These are phyloP conservation scores for Cheilinus undulatus DNA, from an alignment of 2,113 vertebrate genomes.

Conservation along the genomic window DNA sequence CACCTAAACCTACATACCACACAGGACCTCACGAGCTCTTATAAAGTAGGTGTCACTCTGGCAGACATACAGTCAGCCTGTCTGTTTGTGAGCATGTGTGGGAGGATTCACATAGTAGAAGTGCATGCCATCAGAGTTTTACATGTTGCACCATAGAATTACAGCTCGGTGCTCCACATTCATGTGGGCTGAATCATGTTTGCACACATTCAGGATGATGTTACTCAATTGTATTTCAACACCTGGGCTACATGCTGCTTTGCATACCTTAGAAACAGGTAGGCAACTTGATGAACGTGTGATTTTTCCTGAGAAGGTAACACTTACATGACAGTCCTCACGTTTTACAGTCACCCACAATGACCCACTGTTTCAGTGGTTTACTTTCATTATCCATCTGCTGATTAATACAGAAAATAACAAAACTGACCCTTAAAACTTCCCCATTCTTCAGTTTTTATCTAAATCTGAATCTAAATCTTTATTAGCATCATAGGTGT, in stretches of 20 bases:
- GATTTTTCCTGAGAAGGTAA: not conserved
- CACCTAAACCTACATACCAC: constrained; percentile 57
- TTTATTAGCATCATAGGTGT: not conserved
- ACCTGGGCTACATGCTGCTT: constrained; percentile 8
- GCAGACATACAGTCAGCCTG: constrained; percentile 38
- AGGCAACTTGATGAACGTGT: constrained; percentile 7
- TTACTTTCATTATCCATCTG: constrained; percentile 19
- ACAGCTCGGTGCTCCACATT: constrained; percentile 23
- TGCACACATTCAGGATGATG: not conserved
- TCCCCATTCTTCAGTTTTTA: not conserved
- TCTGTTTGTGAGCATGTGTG: constrained; percentile 11
- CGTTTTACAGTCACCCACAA: not conserved
- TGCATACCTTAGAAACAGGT: constrained; percentile 1
- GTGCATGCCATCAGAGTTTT: constrained; percentile 35
- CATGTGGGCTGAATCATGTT: constrained; percentile 41
- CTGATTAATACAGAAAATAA: not conserved
- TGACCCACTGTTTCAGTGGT: constrained; percentile 1
- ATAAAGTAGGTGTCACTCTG: constrained; percentile 59
- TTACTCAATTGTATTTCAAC: constrained; percentile 41
- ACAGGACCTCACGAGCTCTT: constrained; percentile 33
- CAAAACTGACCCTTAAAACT: not conserved
- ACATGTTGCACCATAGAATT: constrained; percentile 44
- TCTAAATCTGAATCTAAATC: not conserved
- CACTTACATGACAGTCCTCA: not conserved
- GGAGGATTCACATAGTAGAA: constrained; percentile 17